Conservation (phyloP, 2,113 vertebrate species). For the Oreochromis aureus region DNA sequence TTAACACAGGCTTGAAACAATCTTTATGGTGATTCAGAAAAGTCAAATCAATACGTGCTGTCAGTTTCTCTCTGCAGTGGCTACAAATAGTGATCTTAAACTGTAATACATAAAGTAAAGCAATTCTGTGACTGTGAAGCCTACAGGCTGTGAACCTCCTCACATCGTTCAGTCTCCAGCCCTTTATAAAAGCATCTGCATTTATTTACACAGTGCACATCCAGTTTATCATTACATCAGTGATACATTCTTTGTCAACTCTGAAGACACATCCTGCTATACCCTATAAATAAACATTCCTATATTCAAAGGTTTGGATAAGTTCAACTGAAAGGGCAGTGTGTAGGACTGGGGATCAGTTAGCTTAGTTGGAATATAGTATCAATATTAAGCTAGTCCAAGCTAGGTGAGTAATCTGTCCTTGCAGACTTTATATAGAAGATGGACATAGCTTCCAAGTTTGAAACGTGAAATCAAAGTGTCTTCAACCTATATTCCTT, state of each 20-base stretch:
- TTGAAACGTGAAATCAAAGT: neutral
- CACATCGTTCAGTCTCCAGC: neutral
- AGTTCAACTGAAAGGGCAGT: neutral
- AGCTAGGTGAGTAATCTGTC: neutral
- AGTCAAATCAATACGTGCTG: neutral
- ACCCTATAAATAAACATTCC: neutral
- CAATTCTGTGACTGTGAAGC: neutral
- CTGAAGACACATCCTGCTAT: neutral
- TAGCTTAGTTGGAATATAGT: neutral
- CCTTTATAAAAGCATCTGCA: neutral
- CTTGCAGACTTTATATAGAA: neutral
- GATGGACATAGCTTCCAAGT: neutral
- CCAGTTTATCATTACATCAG: neutral
- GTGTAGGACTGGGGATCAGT: accelerated
- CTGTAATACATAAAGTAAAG: neutral
- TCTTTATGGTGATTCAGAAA: neutral
- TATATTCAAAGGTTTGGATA: neutral
- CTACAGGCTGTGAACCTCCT: neutral
- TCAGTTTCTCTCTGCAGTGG: neutral
- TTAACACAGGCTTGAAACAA: neutral
- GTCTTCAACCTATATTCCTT: neutral
- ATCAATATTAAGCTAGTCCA: neutral
- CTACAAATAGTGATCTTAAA: neutral
- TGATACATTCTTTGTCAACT: neutral
- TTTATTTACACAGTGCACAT: neutral